Evolutionary conservation across 2,888 invertebrate species (phyloP), one percentile per base, ranked within the genome.

Genomic region (Selenia dentaria): DNA sequence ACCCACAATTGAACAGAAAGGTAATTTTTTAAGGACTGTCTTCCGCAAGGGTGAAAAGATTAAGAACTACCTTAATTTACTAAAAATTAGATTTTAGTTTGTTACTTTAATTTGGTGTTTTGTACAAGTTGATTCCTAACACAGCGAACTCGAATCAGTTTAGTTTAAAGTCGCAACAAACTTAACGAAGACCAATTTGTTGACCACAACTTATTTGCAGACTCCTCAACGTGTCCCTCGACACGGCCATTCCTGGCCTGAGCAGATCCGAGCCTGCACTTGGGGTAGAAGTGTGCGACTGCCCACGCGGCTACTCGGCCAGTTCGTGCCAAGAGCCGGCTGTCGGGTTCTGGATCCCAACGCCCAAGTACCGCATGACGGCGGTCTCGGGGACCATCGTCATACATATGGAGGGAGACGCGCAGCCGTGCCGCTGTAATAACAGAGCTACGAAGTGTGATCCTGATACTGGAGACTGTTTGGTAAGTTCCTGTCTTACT

Each of bases 241-340:
- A 98, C 79, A 94, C 95, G 2, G 97, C 96, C 0, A 93, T 95
- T 18, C 92, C 94, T 29, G 92, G 94, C 1, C 91, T 92, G 31
- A 94, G 93, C 20, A 92, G 93, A 6, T 93, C 93, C 0, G 94
- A 92, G 51, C 93, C 93, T n/a, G 96, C 97, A 0, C 92, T 92
- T 18, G 96, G 97, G 0, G 94, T 98, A 1, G 98, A 98, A 81
- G 91, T 95, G 46, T 98, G 98, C 78, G 92, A 93, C 32, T 98
- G 98, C 70, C 96, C 97, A 0, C 85, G 91, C 0, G 92, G 93
- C 48, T 98, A 97, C 85, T 93, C 94, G 54, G 96, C 97, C 0
- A 92, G 94, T 0, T 99, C 98, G 0, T 99, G 99, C 79, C 99
- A 98, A 85, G 94, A 95, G 72, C 96, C 97, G 0, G 95, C 94